Evolutionary conservation across 2,113 vertebrate species (phyloP), one percentile per base, ranked within the genome.

Genomic region (Motacilla alba): DNA sequence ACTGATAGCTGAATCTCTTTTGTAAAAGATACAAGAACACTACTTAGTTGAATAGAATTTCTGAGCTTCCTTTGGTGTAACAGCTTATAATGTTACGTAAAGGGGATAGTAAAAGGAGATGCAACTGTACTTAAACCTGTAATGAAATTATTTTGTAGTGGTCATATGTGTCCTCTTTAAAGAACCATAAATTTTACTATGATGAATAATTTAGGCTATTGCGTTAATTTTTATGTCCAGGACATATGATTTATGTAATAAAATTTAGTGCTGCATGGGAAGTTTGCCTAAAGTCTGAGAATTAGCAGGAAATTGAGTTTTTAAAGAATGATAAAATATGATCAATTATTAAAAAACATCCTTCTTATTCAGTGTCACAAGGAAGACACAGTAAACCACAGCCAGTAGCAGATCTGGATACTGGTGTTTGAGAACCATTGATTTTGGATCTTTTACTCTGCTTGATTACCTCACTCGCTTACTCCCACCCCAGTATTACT

Each of bases 401-500:
- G 6, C 6, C 37, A 10, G 7, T 10, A 60, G 37, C n/a, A 55
- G 41, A 72, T 30, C 37, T 58, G 31, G 22, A 35, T 27, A 28
- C 8, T 22, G 13, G 9, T 33, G 19, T 44, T 94, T 83, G 70
- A 63, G 35, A 72, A 60, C 11, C 5, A 52, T 2, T 31, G 55
- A 44, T 7, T 79, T 82, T 22, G 47, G 16, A 39, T 41, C 10
- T 90, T 67, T 93, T 59, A 46, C 15, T 37, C 23, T 49, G 1
- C 10, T 72, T 30, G 20, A 60, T 41, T 72, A 27, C n/a, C 17
- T 70, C 24, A 22, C 16, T 69, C 0, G 0, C 28, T 70, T 26
- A 10, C 44, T 72, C 30, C 10, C 27, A 47, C 7, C 4, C 19
- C 50, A 26, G 2, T 22, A 20, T 30, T 47, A 14, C 4, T 52